Percentiles rank a stretch among this genome's conserved stretches.
Conservation (phyloP, 2,888 invertebrate genomes). For the Perizoma affinitatum region DNA sequence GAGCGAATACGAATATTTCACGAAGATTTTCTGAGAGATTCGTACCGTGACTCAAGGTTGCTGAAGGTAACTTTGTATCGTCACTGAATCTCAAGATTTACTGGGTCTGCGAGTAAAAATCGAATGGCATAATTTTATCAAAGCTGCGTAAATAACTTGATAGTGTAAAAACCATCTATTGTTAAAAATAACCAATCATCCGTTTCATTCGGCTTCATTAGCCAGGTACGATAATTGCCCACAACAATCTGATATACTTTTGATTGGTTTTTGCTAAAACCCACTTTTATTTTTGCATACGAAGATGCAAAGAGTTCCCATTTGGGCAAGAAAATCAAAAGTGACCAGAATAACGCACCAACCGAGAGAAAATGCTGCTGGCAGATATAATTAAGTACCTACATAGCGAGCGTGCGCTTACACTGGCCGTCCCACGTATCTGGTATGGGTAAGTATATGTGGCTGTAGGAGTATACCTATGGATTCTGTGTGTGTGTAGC, state of each 20-base stretch:
- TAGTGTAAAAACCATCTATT: not conserved
- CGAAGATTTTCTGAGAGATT: constrained; percentile 34
- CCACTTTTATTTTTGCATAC: not conserved
- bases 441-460: constrained; percentile 29
- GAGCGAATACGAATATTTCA: constrained; percentile 30
- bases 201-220: not conserved
- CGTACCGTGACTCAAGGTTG: constrained; percentile 34
- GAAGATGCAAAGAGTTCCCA: not conserved
- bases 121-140: constrained; percentile 11
- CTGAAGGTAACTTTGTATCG: constrained; percentile 34
- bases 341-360: constrained; percentile 20
- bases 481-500: constrained; percentile 41
- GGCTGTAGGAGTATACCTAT: constrained; percentile 20
- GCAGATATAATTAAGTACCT: constrained; percentile 37
- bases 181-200: not conserved
- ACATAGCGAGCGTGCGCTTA: constrained; percentile 32
- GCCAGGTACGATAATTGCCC: not conserved
- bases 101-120: constrained; percentile 6
- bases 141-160: not conserved
- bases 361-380: constrained; percentile 28
- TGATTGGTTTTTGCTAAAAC: too few relatives aligned
- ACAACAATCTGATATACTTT: too few relatives aligned
- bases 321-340: constrained; percentile 10
- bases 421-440: constrained; percentile 35
- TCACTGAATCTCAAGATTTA: constrained; percentile 23